A percentile compares a stretch with the other conserved stretches of the same genome.
Conservation (phyloP, 2,113 vertebrate species). For the Nothobranchius furzeri region DNA sequence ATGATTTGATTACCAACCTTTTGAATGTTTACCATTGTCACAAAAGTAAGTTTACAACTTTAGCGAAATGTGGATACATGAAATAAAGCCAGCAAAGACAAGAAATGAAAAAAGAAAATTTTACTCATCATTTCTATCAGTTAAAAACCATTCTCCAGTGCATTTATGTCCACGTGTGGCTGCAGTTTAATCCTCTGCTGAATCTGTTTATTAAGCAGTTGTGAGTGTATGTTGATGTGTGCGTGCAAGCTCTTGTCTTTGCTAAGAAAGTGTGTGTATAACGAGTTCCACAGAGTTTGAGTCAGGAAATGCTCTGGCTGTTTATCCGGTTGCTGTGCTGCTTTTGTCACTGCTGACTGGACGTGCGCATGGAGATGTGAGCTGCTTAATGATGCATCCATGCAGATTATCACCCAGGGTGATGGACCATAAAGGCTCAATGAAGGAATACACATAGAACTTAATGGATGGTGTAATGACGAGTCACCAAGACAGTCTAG, state of each 20-base stretch:
- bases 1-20: conserved; percentile 5
- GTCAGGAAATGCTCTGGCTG: conserved; percentile 21
- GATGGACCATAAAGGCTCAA: conserved; percentile 23
- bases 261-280: background rate
- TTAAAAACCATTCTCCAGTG: background rate
- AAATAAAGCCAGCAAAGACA: no score
- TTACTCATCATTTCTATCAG: background rate
- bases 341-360: conserved; percentile 18
- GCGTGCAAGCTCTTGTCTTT: no score
- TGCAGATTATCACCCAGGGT: conserved; percentile 36
- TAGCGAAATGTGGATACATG: no score
- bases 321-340: conserved; percentile 27
- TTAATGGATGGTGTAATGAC: conserved; percentile 6
- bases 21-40: background rate
- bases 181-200: no score
- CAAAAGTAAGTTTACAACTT: background rate
- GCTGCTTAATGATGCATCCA: conserved; percentile 48
- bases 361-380: conserved; percentile 28
- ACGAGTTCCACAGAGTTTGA: conserved; percentile 11
- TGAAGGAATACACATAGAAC: conserved; percentile 9
- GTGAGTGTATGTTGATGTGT: conserved; percentile 6
- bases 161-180: background rate
- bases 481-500: conserved; percentile 16
- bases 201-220: conserved; percentile 2
- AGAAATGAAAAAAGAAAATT: conserved; percentile 19